phyloP scores from a whole-genome alignment of 2,113 vertebrate species.

The Procavia capensis region DNA sequence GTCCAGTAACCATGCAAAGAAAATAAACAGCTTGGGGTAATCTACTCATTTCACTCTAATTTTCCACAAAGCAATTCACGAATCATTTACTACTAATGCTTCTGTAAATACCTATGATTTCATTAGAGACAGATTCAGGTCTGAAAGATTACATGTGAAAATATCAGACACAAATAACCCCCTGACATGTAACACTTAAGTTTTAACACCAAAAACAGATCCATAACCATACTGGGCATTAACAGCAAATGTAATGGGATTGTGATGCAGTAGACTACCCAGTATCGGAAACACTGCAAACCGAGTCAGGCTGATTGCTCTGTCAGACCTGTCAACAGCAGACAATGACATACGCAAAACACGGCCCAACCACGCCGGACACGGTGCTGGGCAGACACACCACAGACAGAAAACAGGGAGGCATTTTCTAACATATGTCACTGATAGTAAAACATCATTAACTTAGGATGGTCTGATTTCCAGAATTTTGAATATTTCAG shows the following conservation, averaged over 20 bases:
- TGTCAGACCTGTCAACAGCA: slow-evolving; percentile 21
- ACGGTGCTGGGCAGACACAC: not conserved
- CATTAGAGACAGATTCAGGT: slow-evolving; percentile 62
- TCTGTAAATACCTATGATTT: slow-evolving; percentile 29
- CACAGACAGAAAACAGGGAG: slow-evolving; percentile 25
- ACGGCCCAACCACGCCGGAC: slow-evolving; percentile 35
- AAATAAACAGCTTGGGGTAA: slow-evolving; percentile 60
- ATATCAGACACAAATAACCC: slow-evolving; percentile 39
- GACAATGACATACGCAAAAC: slow-evolving; percentile 49
- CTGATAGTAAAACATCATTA: slow-evolving; percentile 38
- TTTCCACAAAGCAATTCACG: slow-evolving; percentile 74
- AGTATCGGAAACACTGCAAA: slow-evolving; percentile 53
- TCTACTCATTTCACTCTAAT: slow-evolving; percentile 50
- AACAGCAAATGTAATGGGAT: slow-evolving; percentile 50
- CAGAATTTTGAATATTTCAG: slow-evolving; percentile 60
- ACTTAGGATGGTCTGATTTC: slow-evolving; percentile 30
- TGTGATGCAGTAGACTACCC: slow-evolving; percentile 28
- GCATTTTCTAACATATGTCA: slow-evolving; percentile 59
- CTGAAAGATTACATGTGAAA: slow-evolving; percentile 56
- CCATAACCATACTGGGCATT: slow-evolving; percentile 25
- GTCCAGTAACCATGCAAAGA: slow-evolving; percentile 42
- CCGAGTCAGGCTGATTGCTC: slow-evolving; percentile 62
- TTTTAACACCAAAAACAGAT: slow-evolving; percentile 52
- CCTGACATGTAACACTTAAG: slow-evolving; percentile 42
- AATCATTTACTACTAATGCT: slow-evolving; percentile 72